Evolutionary conservation across 2,113 vertebrate genomes (phyloP), one percentile per base, ranked within the genome.

Genomic region (Garra rufa): DNA sequence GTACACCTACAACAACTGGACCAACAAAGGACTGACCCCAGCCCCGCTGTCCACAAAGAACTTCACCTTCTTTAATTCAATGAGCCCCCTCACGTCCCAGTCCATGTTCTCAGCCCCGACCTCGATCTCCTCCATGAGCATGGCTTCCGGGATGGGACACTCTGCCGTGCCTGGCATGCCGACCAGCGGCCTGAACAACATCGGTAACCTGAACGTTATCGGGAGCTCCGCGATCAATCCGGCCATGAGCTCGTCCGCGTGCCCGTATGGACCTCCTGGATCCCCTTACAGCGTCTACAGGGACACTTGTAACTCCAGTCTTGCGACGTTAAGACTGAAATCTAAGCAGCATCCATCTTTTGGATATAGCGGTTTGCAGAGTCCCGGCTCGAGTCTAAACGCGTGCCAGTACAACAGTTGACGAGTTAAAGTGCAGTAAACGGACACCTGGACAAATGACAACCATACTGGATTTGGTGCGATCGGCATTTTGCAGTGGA

Each of bases 1-100:
- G 4, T 99, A 99, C 93, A 96, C 96, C 83, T 99, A 99, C 95
- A 99, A 99, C 95, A 99, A 99, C 95, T 99, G 98, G 98, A 97
- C 98, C 30, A 97, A 98, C 93, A 99, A 99, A 86, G 97, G 97
- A 87, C 95, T 99, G 85, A 93, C 96, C 24, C 97, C 97, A 1
- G 95, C 97, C 41, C 97, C 97, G 1, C 95, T 99, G 24, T 97
- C 98, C 91, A 96, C 98, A 88, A 99, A 99, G 89, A 97, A 98
- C 93, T 99, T 99, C 93, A 96, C 98, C 65, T 99, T 99, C 92
- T 99, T 99, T 92, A 99, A 99, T 94, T 99, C 98, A 88, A 99
- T 99, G 97, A 97, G 96, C 88, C 97, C 98, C 61, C 95, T 99
- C 6, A 97, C 98, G 19, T 97, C 98, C 6, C 98, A 99, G 93